Conservation (phyloP, 2,113 vertebrate species). For the Numenius arquata region DNA sequence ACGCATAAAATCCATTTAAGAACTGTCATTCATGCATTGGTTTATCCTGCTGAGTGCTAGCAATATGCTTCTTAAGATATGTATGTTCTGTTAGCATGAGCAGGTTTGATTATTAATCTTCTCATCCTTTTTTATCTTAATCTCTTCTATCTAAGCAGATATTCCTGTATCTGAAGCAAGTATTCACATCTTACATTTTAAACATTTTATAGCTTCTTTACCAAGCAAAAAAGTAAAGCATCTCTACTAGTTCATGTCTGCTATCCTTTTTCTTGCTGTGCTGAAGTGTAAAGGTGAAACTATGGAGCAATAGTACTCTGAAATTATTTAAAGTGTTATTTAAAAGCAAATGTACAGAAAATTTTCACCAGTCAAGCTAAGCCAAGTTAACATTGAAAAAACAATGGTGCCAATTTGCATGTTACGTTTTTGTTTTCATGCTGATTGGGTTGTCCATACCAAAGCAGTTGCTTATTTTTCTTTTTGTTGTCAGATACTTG, state of each 20-base stretch:
- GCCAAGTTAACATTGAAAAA: not conserved
- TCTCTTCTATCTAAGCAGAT: not conserved
- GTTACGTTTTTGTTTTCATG: not conserved
- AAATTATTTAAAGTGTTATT: not conserved
- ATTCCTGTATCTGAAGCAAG: not conserved
- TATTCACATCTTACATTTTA: not conserved
- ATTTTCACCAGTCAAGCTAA: not conserved
- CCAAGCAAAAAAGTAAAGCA: not conserved
- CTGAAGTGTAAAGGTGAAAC: not conserved
- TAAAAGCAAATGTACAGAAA: not conserved
- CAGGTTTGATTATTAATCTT: not conserved
- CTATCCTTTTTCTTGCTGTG: not conserved
- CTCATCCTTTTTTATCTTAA: not conserved
- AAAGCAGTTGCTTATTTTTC: not conserved
- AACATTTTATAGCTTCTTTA: slow-evolving; percentile 6
- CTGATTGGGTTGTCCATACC: not conserved
- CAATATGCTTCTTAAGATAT: not conserved
- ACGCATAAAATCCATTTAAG: not conserved
- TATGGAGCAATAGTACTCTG: not conserved
- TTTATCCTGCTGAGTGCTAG: not conserved
- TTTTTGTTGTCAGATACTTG: not conserved
- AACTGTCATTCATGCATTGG: not conserved
- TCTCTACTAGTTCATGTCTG: not conserved
- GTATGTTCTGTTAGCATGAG: not conserved
- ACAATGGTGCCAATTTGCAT: not conserved